Percentiles rank a stretch among this genome's conserved stretches.
Evolutionary conservation across 2,797 vertebrate species (phyloP).

Genomic region (Lophius americanus): DNA sequence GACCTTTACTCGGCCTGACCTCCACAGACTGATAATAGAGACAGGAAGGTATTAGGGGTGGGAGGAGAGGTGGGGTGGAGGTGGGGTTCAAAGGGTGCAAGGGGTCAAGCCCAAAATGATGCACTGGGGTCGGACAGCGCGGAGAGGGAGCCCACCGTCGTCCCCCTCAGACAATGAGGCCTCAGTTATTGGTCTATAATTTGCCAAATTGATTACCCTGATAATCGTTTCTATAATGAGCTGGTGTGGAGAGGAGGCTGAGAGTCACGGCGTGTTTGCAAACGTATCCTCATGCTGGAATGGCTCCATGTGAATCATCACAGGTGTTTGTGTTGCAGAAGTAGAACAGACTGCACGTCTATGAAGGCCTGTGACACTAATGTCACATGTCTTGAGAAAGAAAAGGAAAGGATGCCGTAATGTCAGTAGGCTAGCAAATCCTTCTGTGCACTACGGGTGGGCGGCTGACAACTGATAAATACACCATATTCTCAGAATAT

Average conservation of each 20-base stretch:
- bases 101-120: slow-evolving; percentile 81
- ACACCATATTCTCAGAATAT: too few relatives aligned
- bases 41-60: slow-evolving; percentile 84
- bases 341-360: slow-evolving; percentile 4
- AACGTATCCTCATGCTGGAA: slow-evolving; percentile 25
- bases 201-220: slow-evolving; percentile 70
- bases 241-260: slow-evolving; percentile 69
- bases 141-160: slow-evolving; percentile 65
- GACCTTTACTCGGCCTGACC: slow-evolving; percentile 77
- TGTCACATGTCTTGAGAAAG: too few relatives aligned
- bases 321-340: slow-evolving; percentile 34
- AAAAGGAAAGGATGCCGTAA: neutral
- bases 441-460: too few relatives aligned
- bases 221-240: slow-evolving; percentile 82
- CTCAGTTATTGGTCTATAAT: slow-evolving; percentile 75
- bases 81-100: slow-evolving; percentile 62
- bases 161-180: slow-evolving; percentile 68
- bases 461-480: too few relatives aligned
- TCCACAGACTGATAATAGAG: slow-evolving; percentile 74
- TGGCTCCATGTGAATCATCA: slow-evolving; percentile 23
- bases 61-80: slow-evolving; percentile 59
- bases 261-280: slow-evolving; percentile 25
- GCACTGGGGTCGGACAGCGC: slow-evolving; percentile 52
- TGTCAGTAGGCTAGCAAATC: neutral
- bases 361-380: too few relatives aligned